Evolutionary conservation across 2,113 vertebrate species (phyloP), one percentile per base, ranked within the genome.

Genomic region (Myotis brandtii): DNA sequence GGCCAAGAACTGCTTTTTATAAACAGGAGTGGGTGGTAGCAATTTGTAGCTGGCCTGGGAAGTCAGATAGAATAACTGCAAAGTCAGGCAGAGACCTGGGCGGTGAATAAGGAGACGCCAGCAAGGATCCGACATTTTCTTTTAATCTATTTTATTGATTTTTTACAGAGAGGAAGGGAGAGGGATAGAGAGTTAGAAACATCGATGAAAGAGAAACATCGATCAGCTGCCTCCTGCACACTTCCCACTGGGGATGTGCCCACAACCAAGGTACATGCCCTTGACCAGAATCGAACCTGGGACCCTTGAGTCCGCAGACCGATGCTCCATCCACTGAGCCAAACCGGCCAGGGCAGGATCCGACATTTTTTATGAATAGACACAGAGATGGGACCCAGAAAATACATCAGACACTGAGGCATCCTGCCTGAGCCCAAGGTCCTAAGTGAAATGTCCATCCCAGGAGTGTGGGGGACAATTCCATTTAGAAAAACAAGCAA

Each of bases 391-490:
- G 8, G 23, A 86, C 67, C 30, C 6, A 34, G 62, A 83, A 64
- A 54, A 25, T 3, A 5, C 10, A 37, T 43, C 59, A n/a, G 34
- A 93, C 70, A 21, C 43, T 73, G 12, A 27, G 52, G 34, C 30
- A 16, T 30, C 20, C 50, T 10, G 59, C 43, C 76, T 75, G 30
- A 50, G 46, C 46, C 46, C 80, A 43, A 34, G 5, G 32, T 80
- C 37, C 48, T n/a, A 17, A 30, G 50, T 37, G 77, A 89, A 64
- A 82, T 73, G 59, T 50, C 46, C 43, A 69, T 37, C 30, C 46
- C 21, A 34, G 9, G 5, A 27, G 21, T n/a, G 3, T 0, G 0
- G 30, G 20, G 27, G 27, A 83, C 25, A 56, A 10, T 75, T 69
- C 56, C 70, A 20, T 21, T 92, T 27, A 59, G 72, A 88, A 90